phyloP scores from a whole-genome alignment of 2,113 vertebrate genomes.

The Nyctibius bracteatus region DNA sequence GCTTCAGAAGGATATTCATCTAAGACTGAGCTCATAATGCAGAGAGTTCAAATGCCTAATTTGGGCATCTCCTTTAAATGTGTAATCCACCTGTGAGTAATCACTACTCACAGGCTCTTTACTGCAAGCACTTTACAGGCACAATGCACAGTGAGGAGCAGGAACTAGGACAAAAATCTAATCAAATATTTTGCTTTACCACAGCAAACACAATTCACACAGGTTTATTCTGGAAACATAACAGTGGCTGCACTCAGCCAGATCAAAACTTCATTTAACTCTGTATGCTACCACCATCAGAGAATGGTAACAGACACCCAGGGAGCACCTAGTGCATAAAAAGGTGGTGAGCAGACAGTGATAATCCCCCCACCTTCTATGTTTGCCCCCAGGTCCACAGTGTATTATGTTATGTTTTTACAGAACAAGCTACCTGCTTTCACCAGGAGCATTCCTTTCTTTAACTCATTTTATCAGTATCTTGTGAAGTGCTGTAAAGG shows the following conservation, averaged over 20 bases:
- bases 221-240: not conserved
- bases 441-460: not conserved
- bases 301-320: not conserved
- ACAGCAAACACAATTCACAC: not conserved
- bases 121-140: not conserved
- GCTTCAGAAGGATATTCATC: not conserved
- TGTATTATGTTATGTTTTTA: not conserved
- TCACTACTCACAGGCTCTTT: not conserved
- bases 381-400: not conserved
- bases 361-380: not conserved
- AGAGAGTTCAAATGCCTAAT: not conserved
- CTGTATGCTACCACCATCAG: not conserved
- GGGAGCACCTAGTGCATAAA: not conserved
- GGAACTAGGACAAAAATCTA: not conserved
- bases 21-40: not conserved
- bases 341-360: not conserved
- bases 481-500: not conserved
- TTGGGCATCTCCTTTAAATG: not conserved
- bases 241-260: not conserved
- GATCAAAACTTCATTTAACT: not conserved
- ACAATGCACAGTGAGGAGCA: not conserved
- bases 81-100: not conserved
- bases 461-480: not conserved
- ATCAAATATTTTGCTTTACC: not conserved
- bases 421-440: not conserved